Percentiles rank a stretch among this genome's conserved stretches.
These are phyloP conservation scores for Kryphioiulus occultus DNA, from an alignment of 2,888 invertebrate genomes.

Conservation along the genomic window DNA sequence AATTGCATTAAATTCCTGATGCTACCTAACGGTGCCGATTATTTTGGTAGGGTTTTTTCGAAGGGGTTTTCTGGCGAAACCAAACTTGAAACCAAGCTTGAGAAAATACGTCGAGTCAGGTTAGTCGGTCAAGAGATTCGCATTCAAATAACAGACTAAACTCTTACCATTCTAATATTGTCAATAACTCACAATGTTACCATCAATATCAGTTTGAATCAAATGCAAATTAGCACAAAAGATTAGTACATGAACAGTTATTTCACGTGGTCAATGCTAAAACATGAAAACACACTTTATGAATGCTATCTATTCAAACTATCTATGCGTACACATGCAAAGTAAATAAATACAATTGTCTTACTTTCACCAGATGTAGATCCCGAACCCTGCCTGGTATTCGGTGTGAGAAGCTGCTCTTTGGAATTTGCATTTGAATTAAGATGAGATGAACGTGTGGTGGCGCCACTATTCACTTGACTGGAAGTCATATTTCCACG, in stretches of 20 bases:
- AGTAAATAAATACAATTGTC: neutral
- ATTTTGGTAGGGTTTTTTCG: too few species aligned
- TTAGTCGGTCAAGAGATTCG: too few species aligned
- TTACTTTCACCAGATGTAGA: neutral
- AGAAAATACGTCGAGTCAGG: too few species aligned
- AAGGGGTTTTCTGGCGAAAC: too few species aligned
- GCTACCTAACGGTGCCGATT: too few species aligned
- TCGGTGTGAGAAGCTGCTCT: neutral
- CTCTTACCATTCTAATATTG: neutral
- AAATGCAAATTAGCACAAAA: neutral
- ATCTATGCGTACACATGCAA: neutral
- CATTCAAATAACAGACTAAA: too few species aligned
- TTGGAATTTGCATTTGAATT: constrained; percentile 7
- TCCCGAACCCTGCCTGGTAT: neutral
- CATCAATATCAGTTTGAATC: neutral
- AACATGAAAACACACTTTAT: neutral
- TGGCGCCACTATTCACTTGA: neutral
- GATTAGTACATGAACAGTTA: neutral
- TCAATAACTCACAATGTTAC: neutral
- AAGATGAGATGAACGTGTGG: neutral
- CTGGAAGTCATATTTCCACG: neutral
- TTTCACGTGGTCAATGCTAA: neutral
- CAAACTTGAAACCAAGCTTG: too few species aligned
- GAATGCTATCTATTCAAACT: neutral
- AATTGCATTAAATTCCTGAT: too few species aligned